Evolutionary conservation across 2,888 invertebrate species (phyloP), one percentile per base, ranked within the genome.

Genomic region (Zele albiditarsus): DNA sequence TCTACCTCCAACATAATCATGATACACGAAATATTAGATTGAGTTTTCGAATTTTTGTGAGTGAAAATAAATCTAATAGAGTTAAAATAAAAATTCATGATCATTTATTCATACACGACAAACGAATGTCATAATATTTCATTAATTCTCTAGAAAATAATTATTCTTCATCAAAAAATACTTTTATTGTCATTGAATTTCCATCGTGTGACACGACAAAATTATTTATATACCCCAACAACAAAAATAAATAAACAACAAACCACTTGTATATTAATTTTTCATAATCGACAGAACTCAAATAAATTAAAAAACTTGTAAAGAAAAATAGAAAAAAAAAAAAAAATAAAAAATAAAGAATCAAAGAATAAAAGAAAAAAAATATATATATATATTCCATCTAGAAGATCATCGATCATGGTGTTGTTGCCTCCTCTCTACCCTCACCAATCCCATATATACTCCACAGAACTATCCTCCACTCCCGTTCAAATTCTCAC

Each of bases 321-420:
- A 58, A 63, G 10, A 62, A 28, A 31, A 49, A 46, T 63, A 16
- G 23, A 27, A 23, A 20, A 23, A 28, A n/a, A 38, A n/a, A 10
- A 38, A 16, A 38, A 33, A 63, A 20, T 6, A 20, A 38, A n/a
- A 62, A 46, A 71, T 20, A 31, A n/a, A 69, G 20, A 27, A 33
- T 67, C n/a, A 28, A 31, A 25, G 12, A 20, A 16, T n/a, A 33
- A 0, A 63, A n/a, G 20, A 5, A 5, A 10, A 38, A 5, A 62
- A 28, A 71, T 33, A 31, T 20, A 69, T 31, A 27, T 53, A 58
- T 58, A 70, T 68, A 70, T n/a, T n/a, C n/a, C 46, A 49, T 60
- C 57, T 65, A 63, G 60, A 58, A 73, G 73, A 57, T 71, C 75
- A 77, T 77, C 75, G 77, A 77, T 75, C 77, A 77, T 73, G 66